These are phyloP conservation scores for Drosophila yooni DNA, from an alignment of 2,888 invertebrate species.

Conservation along the genomic window DNA sequence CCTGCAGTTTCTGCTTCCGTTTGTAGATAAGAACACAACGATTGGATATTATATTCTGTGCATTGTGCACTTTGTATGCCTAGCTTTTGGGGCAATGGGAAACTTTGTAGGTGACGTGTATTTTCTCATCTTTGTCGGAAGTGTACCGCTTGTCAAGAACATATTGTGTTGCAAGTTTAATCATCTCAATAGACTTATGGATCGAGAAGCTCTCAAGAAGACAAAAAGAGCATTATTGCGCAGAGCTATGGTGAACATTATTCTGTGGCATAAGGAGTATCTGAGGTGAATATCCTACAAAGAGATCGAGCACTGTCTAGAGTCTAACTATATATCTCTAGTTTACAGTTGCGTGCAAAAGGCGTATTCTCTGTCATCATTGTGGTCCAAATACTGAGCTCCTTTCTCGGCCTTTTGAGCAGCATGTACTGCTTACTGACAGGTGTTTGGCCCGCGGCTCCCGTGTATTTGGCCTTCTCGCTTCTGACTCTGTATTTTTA, in stretches of 20 bases:
- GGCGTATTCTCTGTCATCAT: constrained; percentile 37
- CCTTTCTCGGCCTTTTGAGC: constrained; percentile 31
- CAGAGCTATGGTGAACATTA: constrained; percentile 32
- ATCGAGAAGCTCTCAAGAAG: not conserved
- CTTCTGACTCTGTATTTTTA: constrained; percentile 49
- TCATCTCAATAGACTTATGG: constrained; percentile 36
- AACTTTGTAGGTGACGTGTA: constrained; percentile 60
- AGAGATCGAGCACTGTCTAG: not conserved
- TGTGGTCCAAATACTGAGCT: constrained; percentile 41
- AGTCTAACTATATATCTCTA: constrained; percentile 8
- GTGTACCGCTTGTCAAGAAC: constrained; percentile 54
- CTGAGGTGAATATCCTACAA: constrained; percentile 32
- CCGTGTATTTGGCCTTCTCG: constrained; percentile 42
- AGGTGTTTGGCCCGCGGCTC: constrained; percentile 57
- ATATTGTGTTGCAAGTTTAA: constrained; percentile 52
- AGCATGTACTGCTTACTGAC: constrained; percentile 50
- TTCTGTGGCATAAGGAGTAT: constrained; percentile 57
- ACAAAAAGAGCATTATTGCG: not conserved
- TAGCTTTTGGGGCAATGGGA: constrained; percentile 50
- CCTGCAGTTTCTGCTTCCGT: constrained; percentile 58
- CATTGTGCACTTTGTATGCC: constrained; percentile 20
- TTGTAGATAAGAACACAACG: constrained; percentile 35
- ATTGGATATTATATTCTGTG: constrained; percentile 29
- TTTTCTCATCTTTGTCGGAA: constrained; percentile 39
- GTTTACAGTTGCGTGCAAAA: constrained; percentile 25